phyloP scores from a whole-genome alignment of 1,140 invertebrate genomes.

The Onthophagus taurus region DNA sequence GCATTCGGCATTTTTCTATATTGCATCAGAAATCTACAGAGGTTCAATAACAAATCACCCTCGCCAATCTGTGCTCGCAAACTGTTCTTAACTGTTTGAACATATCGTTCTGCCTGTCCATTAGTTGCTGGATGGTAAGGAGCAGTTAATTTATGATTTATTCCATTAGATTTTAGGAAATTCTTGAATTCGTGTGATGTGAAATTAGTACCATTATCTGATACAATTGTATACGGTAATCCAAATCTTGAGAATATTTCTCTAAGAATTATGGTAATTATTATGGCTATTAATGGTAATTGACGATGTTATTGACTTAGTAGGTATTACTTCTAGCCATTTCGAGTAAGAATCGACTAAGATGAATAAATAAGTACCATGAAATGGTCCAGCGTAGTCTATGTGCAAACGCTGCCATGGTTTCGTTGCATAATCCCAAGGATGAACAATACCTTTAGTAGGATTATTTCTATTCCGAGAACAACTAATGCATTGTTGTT shows the following conservation, averaged over 20 bases:
- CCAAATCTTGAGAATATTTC: constrained; percentile 18
- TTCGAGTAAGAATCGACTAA: constrained; percentile 25
- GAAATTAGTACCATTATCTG: constrained; percentile 22
- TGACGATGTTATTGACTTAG: not conserved
- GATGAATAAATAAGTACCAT: constrained; percentile 19
- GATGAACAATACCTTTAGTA: not conserved
- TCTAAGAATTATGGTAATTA: not conserved
- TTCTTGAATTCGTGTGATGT: constrained; percentile 19
- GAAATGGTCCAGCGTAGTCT: constrained; percentile 26
- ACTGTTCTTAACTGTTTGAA: constrained; percentile 17
- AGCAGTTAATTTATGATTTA: constrained; percentile 22
- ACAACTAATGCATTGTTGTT: not conserved
- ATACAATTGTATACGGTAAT: constrained; percentile 20
- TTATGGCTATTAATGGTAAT: constrained; percentile 6
- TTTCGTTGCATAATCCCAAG: constrained; percentile 2
- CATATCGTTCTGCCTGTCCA: constrained; percentile 26
- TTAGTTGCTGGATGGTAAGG: no score
- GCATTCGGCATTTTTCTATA: constrained; percentile 2
- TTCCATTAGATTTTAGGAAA: constrained; percentile 24
- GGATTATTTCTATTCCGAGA: constrained; percentile 15
- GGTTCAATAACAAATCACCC: not conserved
- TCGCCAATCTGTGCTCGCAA: not conserved
- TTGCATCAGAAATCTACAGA: constrained; percentile 3
- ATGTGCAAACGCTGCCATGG: constrained; percentile 23
- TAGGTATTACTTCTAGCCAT: constrained; percentile 25